phyloP scores from a whole-genome alignment of 2,888 invertebrate species.

The Escarpia spicata region DNA sequence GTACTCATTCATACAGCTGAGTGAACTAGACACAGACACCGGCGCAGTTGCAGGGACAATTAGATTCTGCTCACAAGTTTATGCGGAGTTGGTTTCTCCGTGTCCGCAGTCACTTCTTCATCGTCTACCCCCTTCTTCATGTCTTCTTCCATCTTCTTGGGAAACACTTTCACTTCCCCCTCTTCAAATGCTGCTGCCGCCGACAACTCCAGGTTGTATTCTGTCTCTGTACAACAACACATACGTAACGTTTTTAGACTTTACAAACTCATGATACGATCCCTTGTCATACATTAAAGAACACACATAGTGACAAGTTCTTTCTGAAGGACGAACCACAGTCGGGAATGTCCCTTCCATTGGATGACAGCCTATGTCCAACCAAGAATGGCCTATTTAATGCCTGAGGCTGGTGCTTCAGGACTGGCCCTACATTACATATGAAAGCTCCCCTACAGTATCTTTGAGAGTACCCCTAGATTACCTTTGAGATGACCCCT shows the following conservation, averaged over 20 bases:
- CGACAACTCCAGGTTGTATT: not conserved
- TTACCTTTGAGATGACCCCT: slow-evolving; percentile 49
- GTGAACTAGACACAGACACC: not conserved
- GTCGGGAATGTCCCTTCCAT: too few relatives aligned
- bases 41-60: not conserved
- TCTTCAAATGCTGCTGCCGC: not conserved
- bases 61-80: not conserved
- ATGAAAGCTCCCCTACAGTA: too few relatives aligned
- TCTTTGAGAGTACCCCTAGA: too few relatives aligned
- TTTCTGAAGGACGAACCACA: too few relatives aligned
- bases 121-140: not conserved
- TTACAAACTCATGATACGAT: too few relatives aligned
- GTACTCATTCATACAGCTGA: not conserved
- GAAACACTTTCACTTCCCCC: slow-evolving; percentile 33
- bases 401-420: not conserved
- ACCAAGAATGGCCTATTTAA: not conserved
- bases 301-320: too few relatives aligned
- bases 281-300: too few relatives aligned
- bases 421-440: not conserved
- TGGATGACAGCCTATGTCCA: not conserved
- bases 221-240: not conserved
- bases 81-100: not conserved
- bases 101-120: not conserved
- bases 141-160: slow-evolving; percentile 19
- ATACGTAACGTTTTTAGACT: too few relatives aligned